Evolutionary conservation across 2,888 invertebrate genomes (phyloP).

Genomic region (Clusia tigrina): DNA sequence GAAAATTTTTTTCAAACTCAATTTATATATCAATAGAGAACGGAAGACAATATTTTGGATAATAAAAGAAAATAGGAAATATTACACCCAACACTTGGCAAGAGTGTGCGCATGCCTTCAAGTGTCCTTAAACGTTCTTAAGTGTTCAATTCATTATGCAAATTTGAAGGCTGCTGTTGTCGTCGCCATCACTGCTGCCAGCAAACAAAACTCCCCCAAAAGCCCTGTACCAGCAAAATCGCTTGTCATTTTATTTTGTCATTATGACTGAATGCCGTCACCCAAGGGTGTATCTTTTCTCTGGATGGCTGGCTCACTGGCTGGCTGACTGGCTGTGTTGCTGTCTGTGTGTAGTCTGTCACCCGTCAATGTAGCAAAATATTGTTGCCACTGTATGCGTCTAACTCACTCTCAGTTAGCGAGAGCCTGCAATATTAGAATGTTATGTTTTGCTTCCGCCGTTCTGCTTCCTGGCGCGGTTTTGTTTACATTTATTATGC

Average conservation of each 20-base stretch:
- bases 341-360: constrained; percentile 11
- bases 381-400: too few species aligned
- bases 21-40: too few species aligned
- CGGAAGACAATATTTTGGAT: too few species aligned
- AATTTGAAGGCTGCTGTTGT: constrained; percentile 21
- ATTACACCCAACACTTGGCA: constrained; percentile 2
- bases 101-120: constrained; percentile 8
- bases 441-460: background rate
- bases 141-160: constrained; percentile 41
- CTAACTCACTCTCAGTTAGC: background rate
- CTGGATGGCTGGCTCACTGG: too few species aligned
- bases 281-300: too few species aligned
- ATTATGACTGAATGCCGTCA: background rate
- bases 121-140: constrained; percentile 26
- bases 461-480: constrained; percentile 5
- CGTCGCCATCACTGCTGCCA: background rate
- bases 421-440: background rate
- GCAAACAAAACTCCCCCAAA: background rate
- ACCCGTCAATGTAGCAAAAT: background rate
- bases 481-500: constrained; percentile 20
- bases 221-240: background rate
- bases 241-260: constrained; percentile 7
- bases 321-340: too few species aligned
- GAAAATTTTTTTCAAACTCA: background rate
- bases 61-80: background rate